Percentiles rank a stretch among this genome's conserved stretches.
Conservation (phyloP, 92 coral and sea anemone species). For the Parazoanthus swiftii region DNA sequence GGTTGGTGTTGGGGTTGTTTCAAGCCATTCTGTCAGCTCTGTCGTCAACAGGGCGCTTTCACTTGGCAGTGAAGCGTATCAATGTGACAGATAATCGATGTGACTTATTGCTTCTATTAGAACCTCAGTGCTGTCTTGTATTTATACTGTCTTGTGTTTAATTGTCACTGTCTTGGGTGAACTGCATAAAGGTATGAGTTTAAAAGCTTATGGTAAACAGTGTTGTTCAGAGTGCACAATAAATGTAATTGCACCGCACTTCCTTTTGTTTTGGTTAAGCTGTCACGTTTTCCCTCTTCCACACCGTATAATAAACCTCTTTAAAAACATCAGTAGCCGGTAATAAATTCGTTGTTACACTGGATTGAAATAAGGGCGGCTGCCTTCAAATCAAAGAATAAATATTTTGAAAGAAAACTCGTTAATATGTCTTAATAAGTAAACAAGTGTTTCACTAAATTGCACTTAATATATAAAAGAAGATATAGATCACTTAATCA, state of each 20-base stretch:
- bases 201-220: background rate
- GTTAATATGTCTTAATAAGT: background rate
- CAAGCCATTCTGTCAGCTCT: conserved; percentile 8
- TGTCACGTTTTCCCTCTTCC: too few relatives aligned
- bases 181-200: background rate
- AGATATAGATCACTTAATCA: background rate
- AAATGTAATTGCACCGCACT: background rate
- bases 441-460: background rate
- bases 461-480: background rate
- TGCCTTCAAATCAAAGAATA: background rate
- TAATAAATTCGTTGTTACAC: background rate
- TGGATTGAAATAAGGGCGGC: background rate
- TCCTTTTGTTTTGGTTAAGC: background rate
- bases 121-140: background rate
- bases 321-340: background rate
- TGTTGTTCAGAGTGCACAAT: background rate
- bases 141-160: too few relatives aligned
- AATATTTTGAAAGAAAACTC: background rate
- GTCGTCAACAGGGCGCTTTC: background rate
- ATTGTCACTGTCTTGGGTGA: too few relatives aligned
- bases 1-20: conserved; percentile 52
- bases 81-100: background rate
- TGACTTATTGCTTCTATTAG: background rate
- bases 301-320: background rate
- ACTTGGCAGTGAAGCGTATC: conserved; percentile 1